Evolutionary conservation across 2,888 invertebrate genomes (phyloP), one percentile per base, ranked within the genome.

Genomic region (Physocephala rufipes): DNA sequence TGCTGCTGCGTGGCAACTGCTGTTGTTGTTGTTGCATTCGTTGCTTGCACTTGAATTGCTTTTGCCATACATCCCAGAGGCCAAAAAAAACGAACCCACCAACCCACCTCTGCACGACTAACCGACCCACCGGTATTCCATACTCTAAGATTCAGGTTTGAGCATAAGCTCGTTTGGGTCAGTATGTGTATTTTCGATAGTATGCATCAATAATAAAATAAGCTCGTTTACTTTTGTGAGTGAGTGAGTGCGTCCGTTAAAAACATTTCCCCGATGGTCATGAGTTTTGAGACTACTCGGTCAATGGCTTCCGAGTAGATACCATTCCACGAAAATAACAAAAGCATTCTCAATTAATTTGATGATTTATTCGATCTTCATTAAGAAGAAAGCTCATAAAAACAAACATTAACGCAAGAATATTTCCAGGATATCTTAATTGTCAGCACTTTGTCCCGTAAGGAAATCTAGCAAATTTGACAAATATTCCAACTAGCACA

Each of bases 31-130:
- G 62, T 61, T 64, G 69, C 58, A 70, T 73, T 55, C 61, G 58
- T 69, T 71, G 69, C 66, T 74, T 77, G 72, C 75, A 75, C 73
- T 74, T 75, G 72, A 72, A 73, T 72, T 74, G 49, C 43, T 51
- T 68, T 58, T 28, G 28, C 66, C 55, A 49, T 36, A 51, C 51
- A 66, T 30, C n/a, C n/a, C 30, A 51, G 16, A 12, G 24, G 24
- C 21, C 16, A 16, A 2, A 9, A 12, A 4, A 26, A n/a, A n/a
- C n/a, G n/a, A n/a, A n/a, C n/a, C n/a, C n/a, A n/a, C n/a, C n/a
- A n/a, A n/a, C n/a, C n/a, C n/a, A n/a, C n/a, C n/a, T n/a, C n/a
- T n/a, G n/a, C n/a, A n/a, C n/a, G n/a, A n/a, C n/a, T n/a, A n/a
- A n/a, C n/a, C n/a, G n/a, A n/a, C n/a, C n/a, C n/a, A n/a, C n/a